Evolutionary conservation across 2,888 invertebrate genomes (phyloP), one percentile per base, ranked within the genome.

Genomic region (Thymelicus acteon): DNA sequence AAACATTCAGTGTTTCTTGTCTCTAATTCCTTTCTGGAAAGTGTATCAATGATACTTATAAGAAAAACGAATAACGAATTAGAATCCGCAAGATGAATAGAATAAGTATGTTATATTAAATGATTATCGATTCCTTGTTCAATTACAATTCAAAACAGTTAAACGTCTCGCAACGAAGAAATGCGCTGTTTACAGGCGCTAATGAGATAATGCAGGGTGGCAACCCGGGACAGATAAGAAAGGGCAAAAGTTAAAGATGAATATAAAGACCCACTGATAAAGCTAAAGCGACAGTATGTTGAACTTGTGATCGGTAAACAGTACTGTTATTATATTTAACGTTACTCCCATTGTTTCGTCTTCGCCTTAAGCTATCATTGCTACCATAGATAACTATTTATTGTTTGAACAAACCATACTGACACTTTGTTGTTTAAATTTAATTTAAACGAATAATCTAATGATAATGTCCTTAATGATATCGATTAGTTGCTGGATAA

Each of bases 231-330:
- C 39, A 77, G 91, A 91, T 91, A 91, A 75, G 67, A 75, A 76
- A 77, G 91, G 86, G 82, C 89, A 92, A 87, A 87, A 83, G 91
- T 86, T 87, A 88, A 87, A 91, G 90, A 90, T 87, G 89, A 83
- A 82, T 80, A 84, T 82, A 79, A 79, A 81, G 80, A 79, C 74
- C 77, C 68, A 78, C 77, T 76, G 91, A 91, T 90, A 91, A 79
- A 75, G 77, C 72, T 82, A 84, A 83, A 78, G 81, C 80, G 84
- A 85, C 86, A 86, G 91, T 87, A 81, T 92, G 91, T 87, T 89
- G 91, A 91, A 91, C 91, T 86, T 89, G 77, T 74, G 73, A 76
- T 76, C 79, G 80, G 88, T 86, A 87, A 87, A 89, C 86, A 89
- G 82, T 73, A 74, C 72, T 74, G 78, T 80, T 84, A 83, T 81